Base-by-base conservation (phyloP, 2,797 vertebrate species). In the Myotis daubentonii region DNA sequence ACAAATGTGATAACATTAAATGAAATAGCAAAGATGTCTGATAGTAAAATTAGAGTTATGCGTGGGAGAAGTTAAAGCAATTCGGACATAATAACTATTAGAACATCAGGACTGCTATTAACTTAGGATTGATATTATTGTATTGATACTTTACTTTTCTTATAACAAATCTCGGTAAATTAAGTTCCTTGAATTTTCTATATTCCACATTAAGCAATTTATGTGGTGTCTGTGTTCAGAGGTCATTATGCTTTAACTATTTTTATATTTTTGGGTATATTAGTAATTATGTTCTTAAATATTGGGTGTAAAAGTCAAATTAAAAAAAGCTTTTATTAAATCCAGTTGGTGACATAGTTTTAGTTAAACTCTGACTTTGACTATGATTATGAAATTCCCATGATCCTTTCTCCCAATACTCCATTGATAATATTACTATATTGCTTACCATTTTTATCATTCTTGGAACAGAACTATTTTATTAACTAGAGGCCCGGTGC, bases 251-350 rank as follows among this genome's bases (percentile, higher is more conserved):
- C 44, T 94, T 84, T 87, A 28, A 57, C 12, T 57, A 36, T 62
- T 94, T 91, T 93, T 81, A 76, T 92, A 78, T 89, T 95, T 96
- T 94, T 72, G n/a, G 62, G 30, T 75, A 81, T 2, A 66, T 44
- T 80, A 57, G 28, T 94, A 93, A 92, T 90, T 88, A 72, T 75
- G 17, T 88, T 76, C 38, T 80, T 95, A 91, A 94, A 95, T 76
- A 57, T 30, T 92, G 30, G 28, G 51, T 92, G 12, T 57, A 91
- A 87, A 85, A 62, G 25, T 57, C n/a, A 71, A 90, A 80, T 94
- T 93, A 75, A 1, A 47, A 47, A 60, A 93, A 74, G 28, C 10
- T 91, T 79, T 89, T 30, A 49, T 88, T 80, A 95, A 94, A 91
- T 84, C 47, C 20, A 87, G n/a, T 65, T 94, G 57, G 4, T 81